phyloP scores from a whole-genome alignment of 2,888 invertebrate species.

The Lycocerus yunnanus region DNA sequence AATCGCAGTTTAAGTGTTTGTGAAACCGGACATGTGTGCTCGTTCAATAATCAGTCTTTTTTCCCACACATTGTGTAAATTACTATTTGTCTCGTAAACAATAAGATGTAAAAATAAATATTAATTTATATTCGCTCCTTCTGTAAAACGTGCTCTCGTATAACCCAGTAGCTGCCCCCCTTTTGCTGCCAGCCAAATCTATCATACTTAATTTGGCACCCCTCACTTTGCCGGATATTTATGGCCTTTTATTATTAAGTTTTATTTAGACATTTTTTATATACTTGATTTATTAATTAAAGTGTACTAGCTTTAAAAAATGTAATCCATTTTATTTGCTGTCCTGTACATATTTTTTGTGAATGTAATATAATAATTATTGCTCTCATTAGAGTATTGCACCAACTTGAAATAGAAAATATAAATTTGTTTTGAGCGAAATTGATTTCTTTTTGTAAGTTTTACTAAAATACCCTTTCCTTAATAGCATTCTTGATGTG shows the following conservation, averaged over 20 bases:
- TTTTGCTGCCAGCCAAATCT: constrained; percentile 91
- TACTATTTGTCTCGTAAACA: too few relatives aligned
- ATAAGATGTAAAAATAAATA: too few relatives aligned
- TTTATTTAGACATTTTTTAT: background rate
- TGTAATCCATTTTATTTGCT: too few relatives aligned
- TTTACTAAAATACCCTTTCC: too few relatives aligned
- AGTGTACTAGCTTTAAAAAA: background rate
- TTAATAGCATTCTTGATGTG: too few relatives aligned
- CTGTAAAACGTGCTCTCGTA: constrained; percentile 81
- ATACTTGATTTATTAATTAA: background rate
- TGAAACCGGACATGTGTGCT: too few relatives aligned
- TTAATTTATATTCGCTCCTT: constrained; percentile 93
- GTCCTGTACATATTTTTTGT: background rate
- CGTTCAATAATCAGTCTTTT: too few relatives aligned
- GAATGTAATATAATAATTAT: background rate
- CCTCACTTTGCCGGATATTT: constrained; percentile 64
- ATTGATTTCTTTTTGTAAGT: too few relatives aligned
- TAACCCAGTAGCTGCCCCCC: constrained; percentile 88
- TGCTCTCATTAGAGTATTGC: background rate
- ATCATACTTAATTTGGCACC: constrained; percentile 92
- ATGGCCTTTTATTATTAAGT: background rate
- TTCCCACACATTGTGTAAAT: too few relatives aligned
- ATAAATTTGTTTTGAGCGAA: too few relatives aligned
- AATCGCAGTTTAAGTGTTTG: too few relatives aligned
- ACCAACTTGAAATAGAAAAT: too few relatives aligned